A percentile compares a stretch with the other conserved stretches of the same genome.
Evolutionary conservation across 1,140 invertebrate species (phyloP).

Genomic region (Druon quercuslanigerum): DNA sequence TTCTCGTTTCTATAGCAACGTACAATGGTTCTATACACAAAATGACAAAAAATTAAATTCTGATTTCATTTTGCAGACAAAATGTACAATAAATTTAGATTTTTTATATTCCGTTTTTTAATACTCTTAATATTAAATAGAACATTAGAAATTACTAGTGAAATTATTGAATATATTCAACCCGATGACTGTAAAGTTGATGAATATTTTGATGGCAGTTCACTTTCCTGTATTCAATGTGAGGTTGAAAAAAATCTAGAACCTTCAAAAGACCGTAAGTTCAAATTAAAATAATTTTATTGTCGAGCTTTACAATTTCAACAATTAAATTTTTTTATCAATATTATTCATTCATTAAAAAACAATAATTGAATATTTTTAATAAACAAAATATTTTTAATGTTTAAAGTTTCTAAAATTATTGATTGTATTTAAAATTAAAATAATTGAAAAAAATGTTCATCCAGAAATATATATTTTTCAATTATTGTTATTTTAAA

Average conservation of each 20-base stretch:
- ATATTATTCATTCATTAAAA: too few species aligned
- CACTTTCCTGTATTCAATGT: slow-evolving; percentile 62
- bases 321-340: too few species aligned
- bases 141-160: slow-evolving; percentile 38
- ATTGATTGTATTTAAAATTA: too few species aligned
- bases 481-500: too few species aligned
- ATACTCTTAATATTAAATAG: slow-evolving; percentile 24
- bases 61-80: background rate
- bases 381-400: too few species aligned
- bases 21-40: background rate
- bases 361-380: too few species aligned
- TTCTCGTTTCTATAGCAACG: slow-evolving; percentile 14
- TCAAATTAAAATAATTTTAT: slow-evolving; percentile 29
- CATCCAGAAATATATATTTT: too few species aligned
- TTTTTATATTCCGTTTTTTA: slow-evolving; percentile 20
- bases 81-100: slow-evolving; percentile 15
- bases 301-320: background rate
- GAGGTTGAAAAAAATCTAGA: slow-evolving; percentile 60
- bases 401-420: too few species aligned
- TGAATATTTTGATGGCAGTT: slow-evolving; percentile 63
- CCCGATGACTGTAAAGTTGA: slow-evolving; percentile 56
- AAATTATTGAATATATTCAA: slow-evolving; percentile 56
- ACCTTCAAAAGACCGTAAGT: slow-evolving; percentile 63
- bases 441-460: too few species aligned
- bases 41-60: slow-evolving; percentile 22